phyloP scores from a whole-genome alignment of 2,113 vertebrate genomes.

The Puntigrus tetrazona region DNA sequence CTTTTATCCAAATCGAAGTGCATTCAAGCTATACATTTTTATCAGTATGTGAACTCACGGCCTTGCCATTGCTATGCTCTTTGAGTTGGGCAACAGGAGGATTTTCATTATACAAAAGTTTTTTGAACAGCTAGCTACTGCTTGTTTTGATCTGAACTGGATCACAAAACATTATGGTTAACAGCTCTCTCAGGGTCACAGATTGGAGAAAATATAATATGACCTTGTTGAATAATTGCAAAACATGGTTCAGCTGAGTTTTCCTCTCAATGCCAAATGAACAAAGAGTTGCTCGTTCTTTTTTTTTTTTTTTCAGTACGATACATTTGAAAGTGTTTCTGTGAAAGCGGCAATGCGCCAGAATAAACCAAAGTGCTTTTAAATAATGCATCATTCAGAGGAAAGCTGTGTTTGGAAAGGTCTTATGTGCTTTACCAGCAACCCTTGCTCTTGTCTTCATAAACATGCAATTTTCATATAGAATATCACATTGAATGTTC shows the following conservation, averaged over 20 bases:
- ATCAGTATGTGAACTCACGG: neutral
- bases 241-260: neutral
- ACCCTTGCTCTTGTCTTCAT: slow-evolving; percentile 2
- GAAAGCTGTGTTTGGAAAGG: slow-evolving; percentile 13
- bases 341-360: slow-evolving; percentile 29
- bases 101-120: neutral
- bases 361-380: slow-evolving; percentile 45
- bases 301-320: neutral
- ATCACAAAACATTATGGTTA: neutral
- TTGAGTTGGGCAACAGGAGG: neutral
- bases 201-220: neutral
- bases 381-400: slow-evolving; percentile 45
- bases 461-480: slow-evolving; percentile 15
- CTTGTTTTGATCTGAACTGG: slow-evolving; percentile 5
- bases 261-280: neutral
- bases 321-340: slow-evolving; percentile 37
- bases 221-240: neutral
- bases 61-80: neutral
- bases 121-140: neutral
- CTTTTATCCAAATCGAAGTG: neutral
- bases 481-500: neutral
- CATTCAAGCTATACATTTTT: neutral
- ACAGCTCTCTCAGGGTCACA: neutral
- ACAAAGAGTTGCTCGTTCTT: neutral
- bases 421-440: slow-evolving; percentile 36